phyloP scores from a whole-genome alignment of 2,888 invertebrate genomes.

The Drosophila eohydei region DNA sequence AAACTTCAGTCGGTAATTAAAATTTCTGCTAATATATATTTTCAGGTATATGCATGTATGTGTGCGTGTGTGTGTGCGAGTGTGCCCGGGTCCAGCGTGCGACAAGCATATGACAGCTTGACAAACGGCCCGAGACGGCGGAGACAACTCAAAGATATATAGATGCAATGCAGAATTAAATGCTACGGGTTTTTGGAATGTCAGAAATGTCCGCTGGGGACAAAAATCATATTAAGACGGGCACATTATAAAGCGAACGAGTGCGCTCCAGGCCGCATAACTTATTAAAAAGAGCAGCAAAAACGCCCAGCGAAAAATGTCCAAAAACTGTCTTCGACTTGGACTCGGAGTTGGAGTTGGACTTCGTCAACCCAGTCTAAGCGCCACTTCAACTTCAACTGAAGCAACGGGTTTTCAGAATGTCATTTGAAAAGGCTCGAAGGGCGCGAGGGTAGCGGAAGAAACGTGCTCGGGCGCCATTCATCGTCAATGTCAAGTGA shows the following conservation, averaged over 20 bases:
- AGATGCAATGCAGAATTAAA: conserved; percentile 47
- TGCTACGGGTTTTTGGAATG: conserved; percentile 78
- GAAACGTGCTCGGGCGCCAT: conserved; percentile 82
- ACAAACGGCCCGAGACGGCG: conserved; percentile 75
- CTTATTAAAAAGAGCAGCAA: conserved; percentile 77
- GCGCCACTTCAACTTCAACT: conserved; percentile 74
- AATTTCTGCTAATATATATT: conserved; percentile 84
- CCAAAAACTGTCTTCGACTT: conserved; percentile 57
- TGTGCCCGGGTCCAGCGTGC: conserved; percentile 55
- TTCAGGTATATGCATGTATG: conserved; percentile 18
- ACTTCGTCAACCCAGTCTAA: conserved; percentile 51
- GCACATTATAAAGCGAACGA: conserved; percentile 74
- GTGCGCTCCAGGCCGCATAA: conserved; percentile 70
- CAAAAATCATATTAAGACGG: conserved; percentile 83
- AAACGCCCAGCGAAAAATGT: conserved; percentile 49
- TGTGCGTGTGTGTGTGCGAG: background rate
- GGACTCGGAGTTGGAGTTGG: background rate
- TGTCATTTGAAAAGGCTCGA: conserved; percentile 6
- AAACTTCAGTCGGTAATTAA: conserved; percentile 78
- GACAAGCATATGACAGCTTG: conserved; percentile 84
- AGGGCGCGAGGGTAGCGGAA: background rate
- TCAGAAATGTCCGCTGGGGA: conserved; percentile 77
- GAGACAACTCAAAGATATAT: conserved; percentile 19
- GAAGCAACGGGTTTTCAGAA: conserved; percentile 60
- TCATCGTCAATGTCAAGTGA: conserved; percentile 73